Evolutionary conservation across 2,113 vertebrate species (phyloP), one percentile per base, ranked within the genome.

Genomic region (Plectropomus leopardus): DNA sequence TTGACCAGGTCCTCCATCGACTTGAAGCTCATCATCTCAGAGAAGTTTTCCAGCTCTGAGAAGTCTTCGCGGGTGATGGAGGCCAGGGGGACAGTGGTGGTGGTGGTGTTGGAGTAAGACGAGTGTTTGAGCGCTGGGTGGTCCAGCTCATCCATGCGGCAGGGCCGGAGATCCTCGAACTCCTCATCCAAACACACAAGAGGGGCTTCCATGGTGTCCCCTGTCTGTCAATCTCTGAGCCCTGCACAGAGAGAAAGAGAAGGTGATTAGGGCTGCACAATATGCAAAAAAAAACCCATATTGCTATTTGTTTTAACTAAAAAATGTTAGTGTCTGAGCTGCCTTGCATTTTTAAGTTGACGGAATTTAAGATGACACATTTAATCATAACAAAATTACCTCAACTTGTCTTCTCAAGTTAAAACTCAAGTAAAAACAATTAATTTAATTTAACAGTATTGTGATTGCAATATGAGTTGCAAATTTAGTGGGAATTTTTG

Each of bases 1-100:
- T 98, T 97, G 80, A 98, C 97, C 57, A 98, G 95, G 83, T 98
- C 97, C 89, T 98, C 97, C 97, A 98, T 98, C 51, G 97, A 98
- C 93, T 98, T 97, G 94, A 98, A 98, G 91, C 97, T 98, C 94
- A 98, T 97, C 88, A 98, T 98, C 93, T 98, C 97, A 0, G 97
- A 97, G 95, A 98, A 98, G 94, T 97, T 98, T 93, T 98, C 97
- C 81, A 98, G 94, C 95, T 98, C 97, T 0, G 96, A 97, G 91
- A 98, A 96, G 78, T 98, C 97, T 80, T 98, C 97, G 2, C 97
- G 92, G 94, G 76, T 90, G 91, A 96, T 85, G 85, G 95, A 78
- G 83, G 92, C 81, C 86, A 96, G 76, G 40, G 94, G 84, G 86
- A 88, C 89, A 0, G 94, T 95, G 50, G 94, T 82, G 87, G 85